Evolutionary conservation across 2,888 invertebrate species (phyloP), one percentile per base, ranked within the genome.

Genomic region (Nemotelus pantherinus): DNA sequence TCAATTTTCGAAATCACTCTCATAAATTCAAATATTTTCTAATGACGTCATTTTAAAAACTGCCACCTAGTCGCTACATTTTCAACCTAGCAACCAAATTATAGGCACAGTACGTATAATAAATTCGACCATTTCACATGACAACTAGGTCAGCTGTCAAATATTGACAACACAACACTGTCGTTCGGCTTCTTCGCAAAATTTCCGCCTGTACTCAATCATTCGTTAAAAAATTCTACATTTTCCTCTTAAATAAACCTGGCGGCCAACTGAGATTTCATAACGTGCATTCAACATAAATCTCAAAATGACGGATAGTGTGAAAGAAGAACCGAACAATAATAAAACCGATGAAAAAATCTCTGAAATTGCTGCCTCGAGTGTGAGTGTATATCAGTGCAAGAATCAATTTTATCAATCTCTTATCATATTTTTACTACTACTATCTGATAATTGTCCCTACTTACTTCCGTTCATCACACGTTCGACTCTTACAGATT

Each of bases 401-500:
- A 50, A 68, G 3, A 47, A 39, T 6, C 5, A 53, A 63, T 63
- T 63, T 6, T 25, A 25, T 25, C 81, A 47, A 45, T 68, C 44
- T 50, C 41, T 3, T 48, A 80, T 83, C 83, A 83, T 77, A 81
- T 81, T 79, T 81, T 80, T 79, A 79, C 70, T 81, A 79, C 77
- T 55, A 55, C 45, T 48, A 63, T 43, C 5, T 6, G 47, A 48
- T n/a, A 47, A 25, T 60, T 7, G 25, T 53, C 70, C 53, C 53
- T 55, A 6, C 6, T 43, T 41, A 55, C 53, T 70, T 70, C 70
- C 70, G 55, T 5, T 43, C 55, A 3, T 3, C 9, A 53, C 10
- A 41, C n/a, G 2, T 39, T 74, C 39, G 45, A 39, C 50, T 25
- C 6, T 64, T 64, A 5, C 83, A 91, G 91, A 89, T 90, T 88